Percentiles rank a stretch among this genome's conserved stretches.
These are phyloP conservation scores for Flabesymbios commensalis DNA, from an alignment of 2,888 invertebrate species.

Conservation along the genomic window DNA sequence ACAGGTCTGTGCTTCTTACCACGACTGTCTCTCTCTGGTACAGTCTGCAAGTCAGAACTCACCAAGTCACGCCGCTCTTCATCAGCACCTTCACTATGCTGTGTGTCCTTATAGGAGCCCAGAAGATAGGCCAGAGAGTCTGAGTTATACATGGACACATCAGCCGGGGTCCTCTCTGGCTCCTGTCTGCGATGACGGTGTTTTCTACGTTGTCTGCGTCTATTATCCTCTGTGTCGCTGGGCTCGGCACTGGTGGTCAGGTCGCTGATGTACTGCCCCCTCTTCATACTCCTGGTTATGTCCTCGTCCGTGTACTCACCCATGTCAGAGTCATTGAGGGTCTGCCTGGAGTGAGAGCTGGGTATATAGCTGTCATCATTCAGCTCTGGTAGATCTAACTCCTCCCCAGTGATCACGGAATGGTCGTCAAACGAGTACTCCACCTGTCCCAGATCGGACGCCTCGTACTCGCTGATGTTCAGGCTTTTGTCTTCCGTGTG, in stretches of 20 bases:
- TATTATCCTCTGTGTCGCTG: background rate
- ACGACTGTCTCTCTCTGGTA: background rate
- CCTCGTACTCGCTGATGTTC: slow-evolving; percentile 56
- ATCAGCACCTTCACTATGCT: background rate
- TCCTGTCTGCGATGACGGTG: too few species aligned
- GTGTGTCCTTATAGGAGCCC: background rate
- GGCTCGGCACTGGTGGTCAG: background rate
- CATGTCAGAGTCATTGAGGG: background rate
- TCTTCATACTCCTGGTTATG: background rate
- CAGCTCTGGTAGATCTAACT: slow-evolving; percentile 23
- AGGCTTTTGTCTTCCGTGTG: slow-evolving; percentile 46
- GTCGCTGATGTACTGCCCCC: background rate
- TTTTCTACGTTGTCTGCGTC: too few species aligned
- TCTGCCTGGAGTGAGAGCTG: background rate
- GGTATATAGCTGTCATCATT: slow-evolving; percentile 17
- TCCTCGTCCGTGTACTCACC: background rate
- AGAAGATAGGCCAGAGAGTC: background rate
- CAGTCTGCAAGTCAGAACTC: background rate
- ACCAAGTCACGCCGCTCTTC: background rate
- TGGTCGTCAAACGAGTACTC: slow-evolving; percentile 10
- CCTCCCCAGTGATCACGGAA: slow-evolving; percentile 4
- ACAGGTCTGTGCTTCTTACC: too few species aligned
- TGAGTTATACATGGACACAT: background rate
- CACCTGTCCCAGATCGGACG: slow-evolving; percentile 39
- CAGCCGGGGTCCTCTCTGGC: background rate